These are phyloP conservation scores for Australoheros facetus DNA, from an alignment of 2,797 vertebrate species.

Conservation along the genomic window DNA sequence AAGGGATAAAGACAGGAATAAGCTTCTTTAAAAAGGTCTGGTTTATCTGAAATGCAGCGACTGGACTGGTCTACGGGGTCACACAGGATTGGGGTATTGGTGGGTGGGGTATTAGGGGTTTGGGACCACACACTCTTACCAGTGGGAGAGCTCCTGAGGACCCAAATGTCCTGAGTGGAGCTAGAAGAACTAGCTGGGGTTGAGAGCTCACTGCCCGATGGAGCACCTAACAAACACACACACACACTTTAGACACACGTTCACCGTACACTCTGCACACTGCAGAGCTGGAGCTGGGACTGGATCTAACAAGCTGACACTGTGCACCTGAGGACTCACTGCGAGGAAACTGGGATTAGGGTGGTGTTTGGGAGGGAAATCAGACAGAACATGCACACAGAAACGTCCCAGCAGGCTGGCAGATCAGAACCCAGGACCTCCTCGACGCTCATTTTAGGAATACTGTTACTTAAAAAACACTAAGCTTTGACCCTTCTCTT, in stretches of 20 bases:
- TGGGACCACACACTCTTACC: slow-evolving; percentile 77
- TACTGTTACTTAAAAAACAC: too few relatives aligned
- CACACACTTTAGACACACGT: slow-evolving; percentile 60
- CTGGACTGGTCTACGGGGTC: slow-evolving; percentile 33
- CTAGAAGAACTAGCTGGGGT: slow-evolving; percentile 72
- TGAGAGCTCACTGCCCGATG: slow-evolving; percentile 70
- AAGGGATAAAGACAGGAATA: slow-evolving; percentile 39
- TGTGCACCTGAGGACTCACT: background rate
- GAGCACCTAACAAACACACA: slow-evolving; percentile 72
- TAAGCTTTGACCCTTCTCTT: too few relatives aligned
- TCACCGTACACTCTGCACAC: slow-evolving; percentile 7
- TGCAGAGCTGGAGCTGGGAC: slow-evolving; percentile 27
- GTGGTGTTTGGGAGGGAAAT: background rate
- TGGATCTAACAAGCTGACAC: slow-evolving; percentile 20
- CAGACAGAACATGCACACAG: too few relatives aligned
- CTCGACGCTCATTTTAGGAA: too few relatives aligned
- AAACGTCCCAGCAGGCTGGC: too few relatives aligned
- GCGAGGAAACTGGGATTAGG: slow-evolving; percentile 1
- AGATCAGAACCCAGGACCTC: too few relatives aligned
- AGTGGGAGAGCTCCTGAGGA: slow-evolving; percentile 76
- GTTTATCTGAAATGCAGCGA: background rate
- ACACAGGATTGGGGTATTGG: background rate
- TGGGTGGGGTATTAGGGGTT: background rate
- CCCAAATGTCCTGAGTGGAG: slow-evolving; percentile 79
- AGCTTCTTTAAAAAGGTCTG: slow-evolving; percentile 23